Base-by-base conservation (phyloP, 2,888 invertebrate genomes). In the Cerceris ruficornis region DNA sequence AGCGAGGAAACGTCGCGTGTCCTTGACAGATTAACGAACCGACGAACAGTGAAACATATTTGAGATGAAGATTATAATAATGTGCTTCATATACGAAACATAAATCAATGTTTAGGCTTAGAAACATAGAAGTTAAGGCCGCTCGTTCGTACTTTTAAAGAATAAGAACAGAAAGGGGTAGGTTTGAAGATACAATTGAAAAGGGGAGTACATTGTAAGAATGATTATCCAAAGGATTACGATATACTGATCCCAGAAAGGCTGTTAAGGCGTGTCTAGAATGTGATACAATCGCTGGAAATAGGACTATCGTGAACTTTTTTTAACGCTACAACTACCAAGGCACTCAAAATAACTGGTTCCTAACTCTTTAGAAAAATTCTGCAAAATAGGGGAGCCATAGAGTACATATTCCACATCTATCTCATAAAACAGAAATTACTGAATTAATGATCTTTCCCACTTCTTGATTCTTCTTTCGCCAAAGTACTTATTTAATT, bases 11-110 rank as follows among this genome's bases (percentile, higher is more conserved):
- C 28, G 60, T 28, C 46, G n/a, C 28, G 49, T 41, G 2, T 58
- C 42, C 41, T 15, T 28, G 43, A 17, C 41, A 39, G 50, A 61
- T 62, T 17, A 60, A 60, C 13, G 28, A 67, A 54, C 52, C 69
- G 55, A 41, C 69, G 64, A 39, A 65, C 68, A 11, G 15, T 73
- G 70, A 81, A 80, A 81, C 75, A 81, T 81, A 81, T 69, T 52
- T 14, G 28, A 58, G 58, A 80, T 17, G 69, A 75, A 67, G 69
- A 77, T 62, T 75, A 72, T 76, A 72, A 71, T 69, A 71, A 82
- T 73, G 77, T 84, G 85, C 84, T 84, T 84, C 79, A 61, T 74
- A 82, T 73, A 77, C 65, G 82, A 85, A 85, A 85, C 84, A 85
- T 85, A 84, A 77, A 72, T 80, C 71, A 68, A 76, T 79, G 74